Evolutionary conservation across 1,140 invertebrate species (phyloP).

Genomic region (Diachasma alloeum): DNA sequence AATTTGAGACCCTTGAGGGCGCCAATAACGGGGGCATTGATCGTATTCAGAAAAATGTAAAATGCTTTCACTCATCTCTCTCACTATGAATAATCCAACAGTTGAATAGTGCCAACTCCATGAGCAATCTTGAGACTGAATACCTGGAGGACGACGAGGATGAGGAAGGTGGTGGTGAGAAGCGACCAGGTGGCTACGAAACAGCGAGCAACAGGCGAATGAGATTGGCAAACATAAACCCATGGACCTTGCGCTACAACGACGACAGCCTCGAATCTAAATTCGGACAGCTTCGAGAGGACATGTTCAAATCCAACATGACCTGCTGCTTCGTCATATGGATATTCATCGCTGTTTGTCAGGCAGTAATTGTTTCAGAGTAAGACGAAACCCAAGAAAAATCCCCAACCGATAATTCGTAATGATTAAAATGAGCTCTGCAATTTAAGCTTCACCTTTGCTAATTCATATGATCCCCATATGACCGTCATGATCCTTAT

Average conservation of each 20-base stretch:
- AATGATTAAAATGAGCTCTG: too few species aligned
- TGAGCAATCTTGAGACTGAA: slow-evolving; percentile 62
- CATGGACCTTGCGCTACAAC: slow-evolving; percentile 87
- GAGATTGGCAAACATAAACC: slow-evolving; percentile 84
- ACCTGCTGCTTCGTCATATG: slow-evolving; percentile 90
- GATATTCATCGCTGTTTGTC: slow-evolving; percentile 85
- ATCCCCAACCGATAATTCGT: too few species aligned
- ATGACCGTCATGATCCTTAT: too few species aligned
- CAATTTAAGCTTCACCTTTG: too few species aligned
- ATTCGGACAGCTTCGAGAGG: slow-evolving; percentile 89
- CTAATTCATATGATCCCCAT: too few species aligned
- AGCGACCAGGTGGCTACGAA: slow-evolving; percentile 90
- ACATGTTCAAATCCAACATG: slow-evolving; percentile 95
- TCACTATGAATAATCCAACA: too few species aligned
- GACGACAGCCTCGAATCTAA: slow-evolving; percentile 76
- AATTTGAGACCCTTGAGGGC: too few species aligned
- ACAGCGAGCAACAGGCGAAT: slow-evolving; percentile 93
- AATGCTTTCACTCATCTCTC: too few species aligned
- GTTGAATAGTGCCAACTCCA: slow-evolving; percentile 64
- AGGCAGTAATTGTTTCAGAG: slow-evolving; percentile 81
- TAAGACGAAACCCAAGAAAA: slow-evolving; percentile 56
- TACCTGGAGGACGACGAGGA: slow-evolving; percentile 60
- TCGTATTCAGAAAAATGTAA: too few species aligned
- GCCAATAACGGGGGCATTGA: too few species aligned
- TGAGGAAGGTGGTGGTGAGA: slow-evolving; percentile 60